Percentiles rank a stretch among this genome's conserved stretches.
Conservation (phyloP, 2,113 vertebrate genomes). For the Furnarius figulus region DNA sequence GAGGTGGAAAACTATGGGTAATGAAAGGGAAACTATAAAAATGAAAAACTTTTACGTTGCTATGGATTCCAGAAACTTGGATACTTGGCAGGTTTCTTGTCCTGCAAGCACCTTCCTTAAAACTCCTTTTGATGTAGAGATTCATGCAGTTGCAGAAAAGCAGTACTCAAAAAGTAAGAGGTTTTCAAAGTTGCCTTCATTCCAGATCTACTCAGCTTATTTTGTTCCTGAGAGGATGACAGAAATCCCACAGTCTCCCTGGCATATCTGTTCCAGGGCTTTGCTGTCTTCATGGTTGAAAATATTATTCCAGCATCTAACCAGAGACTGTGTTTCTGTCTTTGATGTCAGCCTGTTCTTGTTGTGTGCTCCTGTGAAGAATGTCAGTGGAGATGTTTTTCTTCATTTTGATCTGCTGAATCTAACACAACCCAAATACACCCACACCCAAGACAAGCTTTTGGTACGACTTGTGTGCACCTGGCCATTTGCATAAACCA, state of each 20-base stretch:
- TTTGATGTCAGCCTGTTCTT: background rate
- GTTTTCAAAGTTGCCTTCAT: background rate
- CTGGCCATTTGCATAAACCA: background rate
- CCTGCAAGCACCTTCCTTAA: background rate
- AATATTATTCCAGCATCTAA: background rate
- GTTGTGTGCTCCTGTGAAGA: background rate
- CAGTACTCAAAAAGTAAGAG: background rate
- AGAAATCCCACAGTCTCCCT: background rate
- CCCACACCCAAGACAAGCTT: background rate
- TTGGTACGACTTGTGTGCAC: background rate
- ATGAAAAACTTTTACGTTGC: fast-evolving
- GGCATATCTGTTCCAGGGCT: background rate
- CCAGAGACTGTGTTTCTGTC: background rate
- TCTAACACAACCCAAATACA: background rate
- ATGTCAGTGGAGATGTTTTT: background rate
- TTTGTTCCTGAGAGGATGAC: background rate
- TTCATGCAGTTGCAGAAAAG: background rate
- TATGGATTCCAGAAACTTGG: background rate
- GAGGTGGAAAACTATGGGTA: background rate
- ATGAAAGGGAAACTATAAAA: background rate
- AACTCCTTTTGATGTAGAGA: background rate
- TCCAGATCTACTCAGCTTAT: background rate
- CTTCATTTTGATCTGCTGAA: background rate
- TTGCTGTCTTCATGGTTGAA: background rate
- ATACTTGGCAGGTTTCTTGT: background rate